Base-by-base conservation (phyloP, 2,888 invertebrate genomes). In the Tromatobia lineatoria region DNA sequence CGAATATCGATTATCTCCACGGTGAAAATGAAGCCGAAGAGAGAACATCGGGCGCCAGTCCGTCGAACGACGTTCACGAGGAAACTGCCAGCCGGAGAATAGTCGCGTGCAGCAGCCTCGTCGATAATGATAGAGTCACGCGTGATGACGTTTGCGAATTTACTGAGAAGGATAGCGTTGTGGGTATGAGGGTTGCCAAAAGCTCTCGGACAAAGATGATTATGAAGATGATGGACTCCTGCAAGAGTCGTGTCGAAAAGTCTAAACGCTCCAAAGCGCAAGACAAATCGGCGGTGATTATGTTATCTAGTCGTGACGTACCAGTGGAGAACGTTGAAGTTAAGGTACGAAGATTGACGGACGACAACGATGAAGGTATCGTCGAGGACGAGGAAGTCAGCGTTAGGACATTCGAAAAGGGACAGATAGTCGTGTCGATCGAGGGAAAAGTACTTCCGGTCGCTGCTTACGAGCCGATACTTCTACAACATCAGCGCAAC, bases 161-260 rank as follows among this genome's bases (percentile, higher is more conserved):
- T 85, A 89, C 90, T 88, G 90, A 89, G 85, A 89, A 90, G 87
- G 92, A 93, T 93, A 93, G 93, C 89, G 90, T 90, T 92, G 93
- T 88, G 90, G 93, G 92, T 90, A 88, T 93, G 94, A 93, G 93
- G 93, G 93, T 94, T 93, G 93, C 93, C 90, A 86, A 87, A 91
- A 93, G 88, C 86, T 91, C 93, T 92, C 93, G 93, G 93, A 92
- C 90, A 76, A 89, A 83, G 59, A 80, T 23, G 4, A 64, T 42
- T 50, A 57, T 18, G 57, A 66, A 29, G 50, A 76, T 45, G 71
- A 73, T 20, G 42, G 52, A 47, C 20, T 29, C 61, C 38, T 29
- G 34, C 23, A n/a, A 23, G 71, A 52, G 57, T 70, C 70, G 50
- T 6, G 50, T 42, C n/a, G 76, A 80, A 18, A 25, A 13, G n/a